A percentile compares a stretch with the other conserved stretches of the same genome.
These are phyloP conservation scores for Marmota flaviventris DNA, from an alignment of 2,113 vertebrate genomes.

Conservation along the genomic window DNA sequence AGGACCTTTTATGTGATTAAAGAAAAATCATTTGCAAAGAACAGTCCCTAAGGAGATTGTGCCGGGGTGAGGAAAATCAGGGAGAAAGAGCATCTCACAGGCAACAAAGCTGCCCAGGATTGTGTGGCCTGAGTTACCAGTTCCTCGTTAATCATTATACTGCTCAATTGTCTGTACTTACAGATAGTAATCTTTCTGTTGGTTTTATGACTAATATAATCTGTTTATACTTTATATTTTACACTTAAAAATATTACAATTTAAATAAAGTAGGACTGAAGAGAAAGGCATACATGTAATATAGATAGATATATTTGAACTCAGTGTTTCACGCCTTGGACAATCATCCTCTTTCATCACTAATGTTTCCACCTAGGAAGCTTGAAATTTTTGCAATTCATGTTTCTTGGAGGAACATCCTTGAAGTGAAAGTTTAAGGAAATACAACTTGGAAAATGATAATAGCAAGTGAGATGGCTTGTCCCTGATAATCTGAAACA, in stretches of 20 bases:
- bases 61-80: background rate
- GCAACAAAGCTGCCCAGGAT: background rate
- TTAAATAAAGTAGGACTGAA: background rate
- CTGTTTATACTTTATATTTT: background rate
- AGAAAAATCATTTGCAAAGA: background rate
- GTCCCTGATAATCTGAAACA: background rate
- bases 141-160: background rate
- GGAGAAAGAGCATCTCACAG: background rate
- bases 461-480: background rate
- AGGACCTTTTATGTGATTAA: background rate
- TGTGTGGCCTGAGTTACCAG: too few relatives aligned
- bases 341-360: background rate
- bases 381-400: background rate
- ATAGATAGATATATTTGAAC: background rate
- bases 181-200: background rate
- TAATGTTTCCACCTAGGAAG: background rate
- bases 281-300: background rate
- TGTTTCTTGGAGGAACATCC: background rate
- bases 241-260: too few relatives aligned
- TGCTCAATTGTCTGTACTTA: background rate
- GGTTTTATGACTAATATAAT: background rate
- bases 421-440: background rate
- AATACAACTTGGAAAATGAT: background rate
- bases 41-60: background rate
- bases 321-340: background rate